Evolutionary conservation across 2,888 invertebrate genomes (phyloP), one percentile per base, ranked within the genome.

Genomic region (Lysandra bellargus): DNA sequence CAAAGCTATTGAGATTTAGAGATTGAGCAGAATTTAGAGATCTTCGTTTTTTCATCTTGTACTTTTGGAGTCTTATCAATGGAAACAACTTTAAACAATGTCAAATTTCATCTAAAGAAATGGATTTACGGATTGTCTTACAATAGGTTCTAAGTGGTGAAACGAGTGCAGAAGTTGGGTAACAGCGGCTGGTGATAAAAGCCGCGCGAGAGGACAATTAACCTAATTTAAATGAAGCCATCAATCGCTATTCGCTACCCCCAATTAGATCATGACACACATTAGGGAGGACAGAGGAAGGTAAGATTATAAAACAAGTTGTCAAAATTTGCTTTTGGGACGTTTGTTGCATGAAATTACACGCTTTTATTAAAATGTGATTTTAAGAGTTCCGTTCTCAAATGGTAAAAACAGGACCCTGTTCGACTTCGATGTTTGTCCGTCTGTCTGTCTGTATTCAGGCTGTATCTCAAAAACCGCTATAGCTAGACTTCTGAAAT

Each of bases 221-320:
- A 64, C 64, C 64, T 12, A 23, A 64, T 64, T 64, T 64, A 64
- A 64, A 30, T 64, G 64, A 64, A 64, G 64, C 64, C 23, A 64
- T 64, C 64, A 64, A 64, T 64, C 64, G 64, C 23, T 7, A 12
- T 3, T 64, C 64, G 64, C 23, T 7, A 12, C 9, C 64, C 30
- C 64, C 30, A 12, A 57, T 57, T 57, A 57, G 2, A 64, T 64
- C 9, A 64, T 64, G 9, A n/a, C n/a, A n/a, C n/a, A n/a, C n/a
- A n/a, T n/a, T n/a, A n/a, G n/a, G n/a, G 9, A 37, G 37, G 37
- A 37, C 33, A 1, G 33, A 7, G 3, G 23, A 64, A 64, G n/a
- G 64, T 64, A 64, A 30, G 64, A 30, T 64, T 64, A 64, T 30
- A 30, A 64, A 64, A 23, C 30, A 64, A 1, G 23, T 23, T 64